Evolutionary conservation across 1,140 invertebrate species (phyloP), one percentile per base, ranked within the genome.

Genomic region (Ceratina australensis): DNA sequence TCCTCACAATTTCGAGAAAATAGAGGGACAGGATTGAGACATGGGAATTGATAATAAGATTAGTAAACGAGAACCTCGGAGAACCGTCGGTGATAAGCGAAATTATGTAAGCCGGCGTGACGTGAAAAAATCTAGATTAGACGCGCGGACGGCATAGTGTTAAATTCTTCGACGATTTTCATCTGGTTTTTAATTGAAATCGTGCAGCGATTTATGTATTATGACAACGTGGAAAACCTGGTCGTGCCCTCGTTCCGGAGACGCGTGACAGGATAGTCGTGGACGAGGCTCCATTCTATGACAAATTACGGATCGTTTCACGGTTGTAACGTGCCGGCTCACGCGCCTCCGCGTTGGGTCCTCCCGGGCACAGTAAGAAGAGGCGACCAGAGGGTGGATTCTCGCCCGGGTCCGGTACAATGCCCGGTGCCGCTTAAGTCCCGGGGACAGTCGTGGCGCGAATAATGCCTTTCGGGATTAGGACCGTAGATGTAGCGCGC

Each of bases 301-400:
- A 89, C 88, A 88, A 90, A 89, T 89, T 85, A 87, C 87, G 87
- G 85, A 87, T 90, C 88, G 82, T 87, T 89, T 88, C 87, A 89
- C 87, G 86, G 83, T 79, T 79, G 81, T 85, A 80, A 86, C 88
- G 87, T 87, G 86, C 87, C 78, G 69, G 52, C 72, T 67, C 79
- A 63, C 78, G 59, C 69, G 49, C 72, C 65, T 64, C 64, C 56
- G 71, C 20, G 75, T 63, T 18, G 52, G 77, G 54, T 83, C 59
- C 59, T 16, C 33, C 33, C 10, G 4, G 52, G 33, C 67, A 83
- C 61, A 85, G 72, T 83, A 79, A 87, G 83, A 86, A 83, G 87
- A 87, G 76, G 72, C 69, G 76, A 80, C 68, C 78, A 68, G 68
- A 42, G 76, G 72, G 57, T 77, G 65, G 75, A 79, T 81, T 81